Evolutionary conservation across 2,113 vertebrate species (phyloP).

Genomic region (Lipotes vexillifer): DNA sequence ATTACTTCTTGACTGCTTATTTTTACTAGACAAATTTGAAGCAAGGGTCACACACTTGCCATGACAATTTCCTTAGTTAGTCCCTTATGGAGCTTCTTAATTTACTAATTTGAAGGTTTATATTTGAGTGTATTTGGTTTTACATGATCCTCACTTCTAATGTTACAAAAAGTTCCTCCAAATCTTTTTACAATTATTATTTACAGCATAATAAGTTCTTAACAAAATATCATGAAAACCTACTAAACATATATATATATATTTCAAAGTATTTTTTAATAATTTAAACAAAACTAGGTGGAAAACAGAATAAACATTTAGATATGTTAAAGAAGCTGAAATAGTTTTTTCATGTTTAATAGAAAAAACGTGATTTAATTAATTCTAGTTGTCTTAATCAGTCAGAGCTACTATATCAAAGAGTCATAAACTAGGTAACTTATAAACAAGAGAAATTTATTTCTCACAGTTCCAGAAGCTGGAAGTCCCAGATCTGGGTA

Average conservation of each 20-base stretch:
- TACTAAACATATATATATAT: background rate
- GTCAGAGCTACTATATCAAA: background rate
- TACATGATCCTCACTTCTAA: background rate
- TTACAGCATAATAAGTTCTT: background rate
- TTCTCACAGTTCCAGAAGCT: background rate
- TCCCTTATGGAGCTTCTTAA: background rate
- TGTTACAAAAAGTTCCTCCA: background rate
- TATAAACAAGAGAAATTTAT: background rate
- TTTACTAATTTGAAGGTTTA: background rate
- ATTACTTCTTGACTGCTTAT: background rate
- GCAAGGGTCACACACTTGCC: background rate
- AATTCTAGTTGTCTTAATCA: background rate
- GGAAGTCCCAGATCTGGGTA: background rate
- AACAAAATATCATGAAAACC: background rate
- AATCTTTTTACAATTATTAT: background rate
- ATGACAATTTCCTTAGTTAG: background rate
- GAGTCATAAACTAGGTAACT: background rate
- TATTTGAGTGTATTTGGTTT: background rate
- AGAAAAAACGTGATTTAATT: background rate
- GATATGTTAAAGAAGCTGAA: background rate
- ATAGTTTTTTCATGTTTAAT: background rate
- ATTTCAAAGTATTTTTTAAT: background rate
- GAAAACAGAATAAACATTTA: background rate
- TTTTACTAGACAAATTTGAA: background rate
- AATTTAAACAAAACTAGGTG: background rate